Base-by-base conservation (phyloP, 1,140 invertebrate species). In the Octopus sinensis region DNA sequence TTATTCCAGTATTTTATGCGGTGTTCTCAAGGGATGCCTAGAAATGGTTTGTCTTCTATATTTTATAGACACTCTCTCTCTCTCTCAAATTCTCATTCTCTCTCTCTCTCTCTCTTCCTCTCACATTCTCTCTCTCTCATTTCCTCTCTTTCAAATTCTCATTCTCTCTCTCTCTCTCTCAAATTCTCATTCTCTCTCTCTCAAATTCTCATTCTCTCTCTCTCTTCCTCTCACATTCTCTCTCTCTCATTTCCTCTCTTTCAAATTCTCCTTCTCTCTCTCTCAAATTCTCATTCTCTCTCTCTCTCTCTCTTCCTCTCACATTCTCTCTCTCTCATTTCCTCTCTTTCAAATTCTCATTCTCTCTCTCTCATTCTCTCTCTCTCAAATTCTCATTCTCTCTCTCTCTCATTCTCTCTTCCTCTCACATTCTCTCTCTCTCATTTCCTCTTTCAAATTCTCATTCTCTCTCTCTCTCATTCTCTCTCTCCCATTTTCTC, bases 1-100 rank as follows among this genome's bases (percentile, higher is more conserved):
- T 88, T 99, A 99, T 90, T 98, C 96, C 84, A 97, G 97, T 89
- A 93, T 99, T 77, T 92, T 99, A 56, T 96, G 96, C 85, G 98
- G 98, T 23, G 96, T 96, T 12, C 82, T 91, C 4, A 88, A 88
- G 86, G 98, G 98, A 77, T 97, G 97, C 62, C 93, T 98, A 86
- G 97, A 99, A 93, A 99, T 99, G 97, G 96, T 98, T 82, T 93
- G 94, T 86, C 30, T 78, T 30, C n/a, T 79, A 6, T 62, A 23
- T 54, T 6, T 43, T 43, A 43, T 43, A 43, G 30, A 43, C 30
- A 43, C 30, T 43, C 30, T 43, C 2, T 43, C 30, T 71, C 68
- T n/a, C 7, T 12, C 6, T 12, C 6, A 13, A 17, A n/a, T 71
- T 71, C 68, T 71, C 30, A n/a, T 71, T 71, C 30, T 13, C 30